Conservation (phyloP, 2,888 invertebrate species). For the Orgyia antiqua region DNA sequence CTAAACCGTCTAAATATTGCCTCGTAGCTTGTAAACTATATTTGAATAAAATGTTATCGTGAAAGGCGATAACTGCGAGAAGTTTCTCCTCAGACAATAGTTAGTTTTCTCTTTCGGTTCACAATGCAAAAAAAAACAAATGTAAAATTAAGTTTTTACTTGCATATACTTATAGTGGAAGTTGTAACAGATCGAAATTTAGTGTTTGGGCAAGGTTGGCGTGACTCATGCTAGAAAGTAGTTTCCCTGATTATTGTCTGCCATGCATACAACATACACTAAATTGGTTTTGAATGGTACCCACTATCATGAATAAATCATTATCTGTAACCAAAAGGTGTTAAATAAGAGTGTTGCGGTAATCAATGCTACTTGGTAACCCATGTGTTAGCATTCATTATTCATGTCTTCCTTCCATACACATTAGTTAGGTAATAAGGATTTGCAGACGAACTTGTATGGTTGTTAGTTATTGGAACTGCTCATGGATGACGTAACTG, state of each 20-base stretch:
- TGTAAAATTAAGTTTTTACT: conserved; percentile 4
- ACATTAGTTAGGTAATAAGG: too few species aligned
- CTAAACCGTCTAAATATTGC: too few species aligned
- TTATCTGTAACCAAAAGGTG: too few species aligned
- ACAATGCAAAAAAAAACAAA: conserved; percentile 3
- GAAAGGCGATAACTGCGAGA: conserved; percentile 17
- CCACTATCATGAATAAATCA: conserved; percentile 3
- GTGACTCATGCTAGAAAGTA: conserved; percentile 36
- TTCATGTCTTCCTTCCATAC: too few species aligned
- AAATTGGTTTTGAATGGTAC: conserved; percentile 17
- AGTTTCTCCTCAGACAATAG: conserved; percentile 7
- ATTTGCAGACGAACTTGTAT: too few species aligned
- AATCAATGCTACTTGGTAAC: too few species aligned
- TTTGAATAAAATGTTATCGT: conserved; percentile 20
- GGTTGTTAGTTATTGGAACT: too few species aligned
- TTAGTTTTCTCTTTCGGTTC: conserved; percentile 6
- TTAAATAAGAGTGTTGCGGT: too few species aligned
- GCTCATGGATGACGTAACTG: too few species aligned
- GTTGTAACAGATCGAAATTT: conserved; percentile 15
- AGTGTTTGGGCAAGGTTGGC: conserved; percentile 15
- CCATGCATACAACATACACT: conserved; percentile 10
- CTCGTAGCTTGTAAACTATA: too few species aligned
- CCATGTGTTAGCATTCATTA: too few species aligned
- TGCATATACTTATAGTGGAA: conserved; percentile 8
- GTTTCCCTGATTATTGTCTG: conserved; percentile 25